Percentiles rank a stretch among this genome's conserved stretches.
phyloP scores from a whole-genome alignment of 2,888 invertebrate species.

The Eupithecia dodoneata region DNA sequence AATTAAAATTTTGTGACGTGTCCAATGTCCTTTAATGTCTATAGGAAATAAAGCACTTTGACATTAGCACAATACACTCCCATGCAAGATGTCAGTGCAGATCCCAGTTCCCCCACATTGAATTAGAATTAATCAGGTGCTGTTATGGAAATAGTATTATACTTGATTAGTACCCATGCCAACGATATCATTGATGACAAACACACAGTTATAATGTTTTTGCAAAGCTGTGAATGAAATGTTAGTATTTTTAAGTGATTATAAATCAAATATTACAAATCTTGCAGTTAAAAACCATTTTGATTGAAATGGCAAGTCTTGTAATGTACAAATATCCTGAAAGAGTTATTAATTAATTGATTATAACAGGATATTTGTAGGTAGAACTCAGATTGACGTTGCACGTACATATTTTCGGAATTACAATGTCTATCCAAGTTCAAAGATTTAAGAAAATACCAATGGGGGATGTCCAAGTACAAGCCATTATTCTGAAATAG shows the following conservation, averaged over 20 bases:
- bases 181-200: neutral
- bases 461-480: neutral
- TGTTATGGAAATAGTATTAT: neutral
- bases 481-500: neutral
- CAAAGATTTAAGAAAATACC: neutral
- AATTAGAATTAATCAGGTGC: neutral
- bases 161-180: neutral
- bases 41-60: no score
- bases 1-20: no score
- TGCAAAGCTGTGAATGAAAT: slow-evolving; percentile 8
- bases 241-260: neutral
- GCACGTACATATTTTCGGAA: neutral
- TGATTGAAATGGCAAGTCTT: neutral
- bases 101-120: no score
- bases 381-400: neutral
- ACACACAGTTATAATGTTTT: slow-evolving; percentile 17
- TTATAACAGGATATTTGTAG: neutral
- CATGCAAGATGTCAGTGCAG: no score
- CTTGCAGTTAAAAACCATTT: neutral
- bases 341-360: neutral
- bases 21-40: no score
- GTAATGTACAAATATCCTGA: slow-evolving; percentile 6
- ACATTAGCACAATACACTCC: no score
- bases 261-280: neutral
- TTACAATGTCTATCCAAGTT: neutral